A percentile compares a stretch with the other conserved stretches of the same genome.
Evolutionary conservation across 2,888 invertebrate species (phyloP).

Genomic region (Ferdinandea cuprea): DNA sequence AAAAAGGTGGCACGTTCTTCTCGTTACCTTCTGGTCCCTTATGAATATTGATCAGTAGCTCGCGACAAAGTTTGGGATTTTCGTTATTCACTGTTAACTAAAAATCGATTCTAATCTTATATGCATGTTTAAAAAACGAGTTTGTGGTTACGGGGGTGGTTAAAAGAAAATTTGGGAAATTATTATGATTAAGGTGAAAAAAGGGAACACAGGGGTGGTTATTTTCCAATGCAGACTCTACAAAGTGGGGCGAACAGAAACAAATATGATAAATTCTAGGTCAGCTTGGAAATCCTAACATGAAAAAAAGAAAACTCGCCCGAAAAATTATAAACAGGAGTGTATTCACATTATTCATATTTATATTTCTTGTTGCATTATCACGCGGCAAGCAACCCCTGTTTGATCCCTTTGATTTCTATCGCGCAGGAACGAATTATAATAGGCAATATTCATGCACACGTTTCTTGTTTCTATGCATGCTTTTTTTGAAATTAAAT

Average conservation of each 20-base stretch:
- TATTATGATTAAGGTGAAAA: conserved; percentile 24
- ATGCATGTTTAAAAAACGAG: conserved; percentile 5
- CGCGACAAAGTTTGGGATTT: conserved; percentile 21
- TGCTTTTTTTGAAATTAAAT: background rate
- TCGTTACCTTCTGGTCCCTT: background rate
- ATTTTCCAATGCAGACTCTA: background rate
- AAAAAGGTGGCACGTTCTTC: background rate
- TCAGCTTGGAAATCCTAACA: background rate
- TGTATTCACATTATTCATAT: conserved; percentile 10
- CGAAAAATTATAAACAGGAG: background rate
- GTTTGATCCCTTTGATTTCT: conserved; percentile 1
- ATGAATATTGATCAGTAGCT: conserved; percentile 37
- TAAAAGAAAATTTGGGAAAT: conserved; percentile 8
- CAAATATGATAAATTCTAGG: conserved; percentile 12
- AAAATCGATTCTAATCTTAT: conserved; percentile 47
- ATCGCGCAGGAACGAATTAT: conserved; percentile 1
- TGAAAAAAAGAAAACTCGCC: background rate
- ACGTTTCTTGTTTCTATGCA: background rate
- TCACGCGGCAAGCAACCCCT: conserved; percentile 10
- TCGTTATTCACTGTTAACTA: background rate
- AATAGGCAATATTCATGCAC: background rate
- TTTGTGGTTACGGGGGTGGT: background rate
- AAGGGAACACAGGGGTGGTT: background rate
- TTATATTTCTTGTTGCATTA: conserved; percentile 35
- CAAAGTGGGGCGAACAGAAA: background rate